A percentile compares a stretch with the other conserved stretches of the same genome.
phyloP scores from a whole-genome alignment of 2,797 vertebrate species.

The Gambusia yucatana region DNA sequence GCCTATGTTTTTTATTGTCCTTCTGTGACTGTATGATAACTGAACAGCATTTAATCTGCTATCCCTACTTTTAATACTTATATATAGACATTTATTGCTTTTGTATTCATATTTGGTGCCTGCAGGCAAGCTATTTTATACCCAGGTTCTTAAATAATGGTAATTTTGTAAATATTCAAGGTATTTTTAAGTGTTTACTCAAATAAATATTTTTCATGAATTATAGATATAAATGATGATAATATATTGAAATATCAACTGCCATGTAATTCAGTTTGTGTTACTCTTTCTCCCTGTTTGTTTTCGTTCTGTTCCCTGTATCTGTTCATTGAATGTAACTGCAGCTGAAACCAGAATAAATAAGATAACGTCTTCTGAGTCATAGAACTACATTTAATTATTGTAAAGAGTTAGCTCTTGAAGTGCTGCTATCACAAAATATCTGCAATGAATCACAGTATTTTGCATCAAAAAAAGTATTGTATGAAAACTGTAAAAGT shows the following conservation, averaged over 20 bases:
- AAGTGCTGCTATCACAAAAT: not conserved
- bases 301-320: not conserved
- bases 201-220: not conserved
- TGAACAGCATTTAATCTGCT: not conserved
- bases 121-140: not conserved
- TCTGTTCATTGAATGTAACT: not conserved
- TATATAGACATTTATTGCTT: not conserved
- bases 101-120: not conserved
- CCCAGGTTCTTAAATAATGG: not conserved
- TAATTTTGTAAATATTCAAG: not conserved
- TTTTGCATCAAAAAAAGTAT: not conserved
- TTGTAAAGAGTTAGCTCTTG: not conserved
- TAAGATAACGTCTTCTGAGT: not conserved
- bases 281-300: too few relatives aligned
- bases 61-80: not conserved
- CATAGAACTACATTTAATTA: not conserved
- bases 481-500: not conserved
- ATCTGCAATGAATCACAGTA: not conserved
- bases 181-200: not conserved
- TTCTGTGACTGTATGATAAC: constrained; percentile 7
- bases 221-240: not conserved
- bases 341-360: not conserved
- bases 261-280: too few relatives aligned
- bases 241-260: too few relatives aligned
- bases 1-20: constrained; percentile 17